Evolutionary conservation across 2,113 vertebrate species (phyloP), one percentile per base, ranked within the genome.

Genomic region (Brachionichthys hirsutus): DNA sequence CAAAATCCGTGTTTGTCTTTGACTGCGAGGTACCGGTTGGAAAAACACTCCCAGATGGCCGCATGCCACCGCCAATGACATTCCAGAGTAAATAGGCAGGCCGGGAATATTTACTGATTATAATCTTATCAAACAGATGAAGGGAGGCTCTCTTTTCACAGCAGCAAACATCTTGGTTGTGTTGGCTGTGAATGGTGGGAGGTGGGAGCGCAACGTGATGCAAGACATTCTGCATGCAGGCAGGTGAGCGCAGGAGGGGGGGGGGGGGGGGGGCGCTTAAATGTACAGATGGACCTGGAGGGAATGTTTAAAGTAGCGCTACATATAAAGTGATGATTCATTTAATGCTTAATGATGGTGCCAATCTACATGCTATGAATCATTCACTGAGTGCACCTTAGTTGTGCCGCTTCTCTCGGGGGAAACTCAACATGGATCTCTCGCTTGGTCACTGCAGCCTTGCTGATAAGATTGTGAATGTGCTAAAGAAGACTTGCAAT

Each of bases 51-150:
- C 75, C 77, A 85, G 84, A 87, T 86, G 79, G 73, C 59, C 67
- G 58, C 53, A 51, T 54, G 58, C 51, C 35, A 40, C 75, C 63
- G 81, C 67, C 75, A 75, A 64, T 53, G 65, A 80, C 70, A 82
- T 73, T 64, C 60, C 70, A 70, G 67, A 80, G 80, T 63, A 88
- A 89, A 87, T 56, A 87, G 67, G 74, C 73, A 71, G 68, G 64
- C 64, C 47, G 67, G 72, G 66, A 80, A 78, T 87, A 83, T 88
- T 87, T 80, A 77, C 86, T 70, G 79, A 85, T 86, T 85, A 84
- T 81, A 85, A 84, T 87, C 83, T 82, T 73, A 75, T 86, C 81
- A 85, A 81, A 87, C 77, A 77, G 69, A 78, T 59, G 81, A 83
- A 72, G 44, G 24, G 50, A 69, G 42, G 47, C 20, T 67, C 43